Evolutionary conservation across 2,113 vertebrate species (phyloP), one percentile per base, ranked within the genome.

Genomic region (Poeciliopsis turrubarensis): DNA sequence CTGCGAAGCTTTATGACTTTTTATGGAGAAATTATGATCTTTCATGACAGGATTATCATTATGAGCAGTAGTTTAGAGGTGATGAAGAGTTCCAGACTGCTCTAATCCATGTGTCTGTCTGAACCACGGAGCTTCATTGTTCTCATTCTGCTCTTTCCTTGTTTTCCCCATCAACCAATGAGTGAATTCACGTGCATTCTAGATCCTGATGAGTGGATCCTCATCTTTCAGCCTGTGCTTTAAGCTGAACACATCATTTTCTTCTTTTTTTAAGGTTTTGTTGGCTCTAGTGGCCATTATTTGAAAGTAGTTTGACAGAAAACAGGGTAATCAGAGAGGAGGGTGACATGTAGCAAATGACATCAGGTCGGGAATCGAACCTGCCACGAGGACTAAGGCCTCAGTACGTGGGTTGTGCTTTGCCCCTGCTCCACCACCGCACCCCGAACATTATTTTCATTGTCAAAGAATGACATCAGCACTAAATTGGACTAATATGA

Each of bases 11-110:
- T 90, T 91, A 92, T 71, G 83, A 81, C 75, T 84, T 78, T 88
- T 90, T 86, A 89, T 76, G 81, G 81, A 68, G 76, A 79, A 87
- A 86, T 90, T 73, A 89, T 44, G 68, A 82, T 65, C 70, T 82
- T 88, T 87, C 82, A 73, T 70, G 68, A 79, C 77, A 81, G 88
- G 83, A 90, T 90, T 84, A 90, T 87, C 72, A 75, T 85, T 77
- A 89, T 70, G 84, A 80, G 79, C 13, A 8, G 76, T 77, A 41
- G 80, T 89, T 85, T 73, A 90, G 79, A 88, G 78, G 81, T 88
- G 84, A 87, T 73, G 66, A 84, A 82, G 83, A 75, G 60, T 82
- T 78, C 31, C 68, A 83, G 69, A 65, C 66, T 73, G 67, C 66
- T 85, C 13, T 78, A 30, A 75, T 80, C n/a, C 69, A 25, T 54